A percentile compares a stretch with the other conserved stretches of the same genome.
Conservation (phyloP, 2,113 vertebrate species). For the Zosterops lateralis region DNA sequence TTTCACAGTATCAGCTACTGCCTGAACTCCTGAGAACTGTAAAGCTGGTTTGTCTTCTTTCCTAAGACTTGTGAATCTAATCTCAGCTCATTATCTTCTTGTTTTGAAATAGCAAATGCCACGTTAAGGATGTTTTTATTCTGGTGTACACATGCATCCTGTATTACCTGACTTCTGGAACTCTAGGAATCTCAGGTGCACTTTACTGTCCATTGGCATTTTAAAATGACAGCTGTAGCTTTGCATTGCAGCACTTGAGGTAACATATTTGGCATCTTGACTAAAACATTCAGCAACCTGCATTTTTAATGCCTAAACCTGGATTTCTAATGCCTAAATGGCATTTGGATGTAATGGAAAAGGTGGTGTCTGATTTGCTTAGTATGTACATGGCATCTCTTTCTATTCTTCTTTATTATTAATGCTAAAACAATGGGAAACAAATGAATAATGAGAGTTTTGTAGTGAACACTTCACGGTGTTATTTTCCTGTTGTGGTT, state of each 20-base stretch:
- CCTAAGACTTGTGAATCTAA: background rate
- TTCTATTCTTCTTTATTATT: background rate
- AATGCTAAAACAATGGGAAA: background rate
- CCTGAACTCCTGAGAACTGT: background rate
- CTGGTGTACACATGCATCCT: accelerated
- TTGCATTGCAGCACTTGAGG: background rate
- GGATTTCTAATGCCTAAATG: background rate
- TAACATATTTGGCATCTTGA: background rate
- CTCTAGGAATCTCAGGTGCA: background rate
- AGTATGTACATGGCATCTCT: background rate
- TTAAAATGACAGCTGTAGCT: background rate
- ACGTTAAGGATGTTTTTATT: background rate
- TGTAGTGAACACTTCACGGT: background rate
- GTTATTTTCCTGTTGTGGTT: background rate
- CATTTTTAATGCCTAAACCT: background rate
- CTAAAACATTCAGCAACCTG: background rate
- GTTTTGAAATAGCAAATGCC: background rate
- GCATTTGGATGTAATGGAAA: background rate
- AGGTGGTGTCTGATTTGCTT: background rate
- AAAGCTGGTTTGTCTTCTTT: background rate
- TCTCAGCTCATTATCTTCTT: background rate
- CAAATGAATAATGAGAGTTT: background rate
- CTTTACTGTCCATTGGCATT: background rate
- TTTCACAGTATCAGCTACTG: background rate
- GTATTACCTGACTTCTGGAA: background rate